A percentile compares a stretch with the other conserved stretches of the same genome.
Conservation (phyloP, 30 jellyfish, hydroid and myxozoan genomes). For the Morbakka virulenta region DNA sequence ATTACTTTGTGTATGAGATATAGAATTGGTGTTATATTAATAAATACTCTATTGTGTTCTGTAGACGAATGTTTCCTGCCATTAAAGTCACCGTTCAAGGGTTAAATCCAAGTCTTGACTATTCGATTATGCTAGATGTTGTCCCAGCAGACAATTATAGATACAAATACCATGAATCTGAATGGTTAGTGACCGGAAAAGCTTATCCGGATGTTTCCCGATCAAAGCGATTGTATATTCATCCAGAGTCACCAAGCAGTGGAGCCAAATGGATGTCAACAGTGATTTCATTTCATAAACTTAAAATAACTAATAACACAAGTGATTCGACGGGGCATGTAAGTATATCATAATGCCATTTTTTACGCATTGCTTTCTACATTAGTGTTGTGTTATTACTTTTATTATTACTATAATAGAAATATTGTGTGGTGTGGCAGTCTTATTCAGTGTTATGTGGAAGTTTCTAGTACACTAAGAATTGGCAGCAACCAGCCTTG, state of each 20-base stretch:
- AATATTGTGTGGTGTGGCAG: no score
- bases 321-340: slow-evolving; percentile 59
- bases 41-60: no score
- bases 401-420: no score
- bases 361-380: no score
- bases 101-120: slow-evolving; percentile 49
- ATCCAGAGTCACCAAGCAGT: slow-evolving; percentile 80
- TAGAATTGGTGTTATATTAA: no score
- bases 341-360: no score
- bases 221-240: slow-evolving; percentile 55
- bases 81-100: slow-evolving; percentile 62
- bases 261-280: slow-evolving; percentile 92
- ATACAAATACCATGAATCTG: slow-evolving; percentile 87
- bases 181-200: slow-evolving; percentile 89
- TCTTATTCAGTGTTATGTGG: no score
- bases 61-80: slow-evolving; percentile 92
- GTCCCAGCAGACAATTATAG: slow-evolving; percentile 83
- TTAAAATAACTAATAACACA: slow-evolving; percentile 76
- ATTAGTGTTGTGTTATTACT: no score
- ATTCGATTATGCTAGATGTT: slow-evolving; percentile 60
- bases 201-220: slow-evolving; percentile 89
- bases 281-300: slow-evolving; percentile 78
- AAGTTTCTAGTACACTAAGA: no score
- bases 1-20: no score
- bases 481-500: no score